Evolutionary conservation across 2,113 vertebrate species (phyloP).

Genomic region (Pseudopodoces humilis): DNA sequence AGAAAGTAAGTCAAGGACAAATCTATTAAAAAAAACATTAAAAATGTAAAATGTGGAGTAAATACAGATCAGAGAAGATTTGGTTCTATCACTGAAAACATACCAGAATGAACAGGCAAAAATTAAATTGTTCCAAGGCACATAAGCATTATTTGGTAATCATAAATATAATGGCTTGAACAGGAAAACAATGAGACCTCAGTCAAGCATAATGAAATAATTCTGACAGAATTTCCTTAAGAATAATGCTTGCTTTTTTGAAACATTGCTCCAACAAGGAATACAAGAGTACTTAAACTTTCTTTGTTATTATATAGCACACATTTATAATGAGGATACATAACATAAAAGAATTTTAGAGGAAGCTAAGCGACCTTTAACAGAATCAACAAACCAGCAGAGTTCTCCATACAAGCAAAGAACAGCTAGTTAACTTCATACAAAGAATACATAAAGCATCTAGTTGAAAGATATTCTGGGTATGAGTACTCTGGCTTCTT

Average conservation of each 20-base stretch:
- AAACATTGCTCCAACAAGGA: neutral
- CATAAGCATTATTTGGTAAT: neutral
- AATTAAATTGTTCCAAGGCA: neutral
- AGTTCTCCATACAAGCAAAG: neutral
- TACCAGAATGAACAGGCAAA: neutral
- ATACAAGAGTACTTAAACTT: neutral
- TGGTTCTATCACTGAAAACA: neutral
- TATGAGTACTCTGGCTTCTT: neutral
- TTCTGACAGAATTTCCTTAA: neutral
- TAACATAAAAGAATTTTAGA: neutral
- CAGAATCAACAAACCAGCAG: neutral
- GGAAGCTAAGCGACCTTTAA: neutral
- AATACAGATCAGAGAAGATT: neutral
- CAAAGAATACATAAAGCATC: neutral
- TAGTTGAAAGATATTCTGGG: neutral
- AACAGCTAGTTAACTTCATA: neutral
- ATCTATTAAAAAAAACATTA: neutral
- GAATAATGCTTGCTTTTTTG: neutral
- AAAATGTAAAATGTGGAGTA: neutral
- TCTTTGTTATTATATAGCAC: neutral
- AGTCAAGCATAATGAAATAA: neutral
- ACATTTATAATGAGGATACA: neutral
- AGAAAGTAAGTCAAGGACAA: neutral
- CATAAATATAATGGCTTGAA: neutral
- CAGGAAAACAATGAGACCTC: neutral